Percentiles rank a stretch among this genome's conserved stretches.
Evolutionary conservation across 2,888 invertebrate genomes (phyloP).

Genomic region (Sericinus montela): DNA sequence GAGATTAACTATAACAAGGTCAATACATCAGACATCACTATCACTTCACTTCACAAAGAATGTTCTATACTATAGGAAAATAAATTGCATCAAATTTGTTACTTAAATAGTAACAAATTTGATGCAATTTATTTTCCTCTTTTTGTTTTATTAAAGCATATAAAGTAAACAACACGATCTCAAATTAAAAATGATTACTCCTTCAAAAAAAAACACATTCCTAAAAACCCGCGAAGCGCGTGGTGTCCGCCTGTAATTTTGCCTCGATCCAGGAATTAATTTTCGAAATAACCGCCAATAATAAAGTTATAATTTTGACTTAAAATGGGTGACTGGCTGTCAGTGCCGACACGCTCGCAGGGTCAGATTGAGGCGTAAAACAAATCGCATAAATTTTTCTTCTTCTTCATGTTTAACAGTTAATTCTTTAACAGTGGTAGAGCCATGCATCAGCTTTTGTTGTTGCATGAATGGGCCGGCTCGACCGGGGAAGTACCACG

Average conservation of each 20-base stretch:
- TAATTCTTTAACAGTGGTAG: too few relatives aligned
- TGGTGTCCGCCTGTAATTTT: constrained; percentile 58
- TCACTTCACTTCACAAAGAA: too few relatives aligned
- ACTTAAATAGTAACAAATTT: constrained; percentile 7
- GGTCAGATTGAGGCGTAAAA: constrained; percentile 27
- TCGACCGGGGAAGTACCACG: too few relatives aligned
- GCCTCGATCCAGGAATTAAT: constrained; percentile 71
- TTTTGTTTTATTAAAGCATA: neutral
- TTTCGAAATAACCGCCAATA: constrained; percentile 69
- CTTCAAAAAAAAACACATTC: constrained; percentile 10
- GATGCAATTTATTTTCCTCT: neutral
- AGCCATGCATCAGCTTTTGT: too few relatives aligned
- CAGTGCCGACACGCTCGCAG: constrained; percentile 48
- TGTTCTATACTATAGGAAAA: too few relatives aligned
- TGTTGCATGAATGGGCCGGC: too few relatives aligned
- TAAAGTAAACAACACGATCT: constrained; percentile 16
- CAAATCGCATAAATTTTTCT: too few relatives aligned
- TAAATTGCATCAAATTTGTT: constrained; percentile 3
- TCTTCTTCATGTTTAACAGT: too few relatives aligned
- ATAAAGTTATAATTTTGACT: constrained; percentile 74
- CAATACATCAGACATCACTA: too few relatives aligned
- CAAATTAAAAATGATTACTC: constrained; percentile 15
- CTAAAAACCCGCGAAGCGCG: constrained; percentile 23
- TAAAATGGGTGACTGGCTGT: constrained; percentile 57
- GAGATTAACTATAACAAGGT: too few relatives aligned